A percentile compares a stretch with the other conserved stretches of the same genome.
Evolutionary conservation across 1,140 invertebrate genomes (phyloP).

Genomic region (Trichonephila clavipes): DNA sequence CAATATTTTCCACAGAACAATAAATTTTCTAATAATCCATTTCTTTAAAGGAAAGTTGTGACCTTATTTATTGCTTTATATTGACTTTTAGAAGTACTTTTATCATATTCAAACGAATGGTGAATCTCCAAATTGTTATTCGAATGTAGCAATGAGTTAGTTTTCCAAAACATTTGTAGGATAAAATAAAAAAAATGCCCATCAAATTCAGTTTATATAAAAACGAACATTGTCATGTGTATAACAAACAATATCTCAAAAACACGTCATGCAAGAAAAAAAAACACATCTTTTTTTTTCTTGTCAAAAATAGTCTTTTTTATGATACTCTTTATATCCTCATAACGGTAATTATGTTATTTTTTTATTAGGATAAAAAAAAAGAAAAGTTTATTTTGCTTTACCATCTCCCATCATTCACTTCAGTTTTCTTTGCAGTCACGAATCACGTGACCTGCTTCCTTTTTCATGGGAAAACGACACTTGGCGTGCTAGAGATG

Average conservation of each 20-base stretch:
- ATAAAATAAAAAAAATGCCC: not conserved
- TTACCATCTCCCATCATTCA: not conserved
- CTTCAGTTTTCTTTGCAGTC: not conserved
- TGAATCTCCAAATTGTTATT: not conserved
- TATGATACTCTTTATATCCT: not conserved
- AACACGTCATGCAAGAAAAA: not conserved
- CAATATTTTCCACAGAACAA: no score
- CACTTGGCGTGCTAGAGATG: not conserved
- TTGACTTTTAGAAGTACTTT: no score
- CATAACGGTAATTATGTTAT: constrained; percentile 13
- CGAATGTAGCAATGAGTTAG: not conserved
- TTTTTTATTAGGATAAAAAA: not conserved
- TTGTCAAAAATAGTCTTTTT: not conserved
- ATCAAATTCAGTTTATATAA: not conserved
- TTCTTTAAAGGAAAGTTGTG: no score
- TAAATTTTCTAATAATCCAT: no score
- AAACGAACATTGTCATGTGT: not conserved
- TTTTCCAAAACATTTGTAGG: not conserved
- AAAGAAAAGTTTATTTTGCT: not conserved
- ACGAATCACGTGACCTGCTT: not conserved
- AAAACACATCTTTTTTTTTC: not conserved
- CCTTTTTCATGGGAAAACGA: not conserved
- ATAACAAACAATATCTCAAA: not conserved
- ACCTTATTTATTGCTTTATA: no score
- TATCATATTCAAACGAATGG: no score